phyloP scores from a whole-genome alignment of 2,797 vertebrate species.

The Channa striata region DNA sequence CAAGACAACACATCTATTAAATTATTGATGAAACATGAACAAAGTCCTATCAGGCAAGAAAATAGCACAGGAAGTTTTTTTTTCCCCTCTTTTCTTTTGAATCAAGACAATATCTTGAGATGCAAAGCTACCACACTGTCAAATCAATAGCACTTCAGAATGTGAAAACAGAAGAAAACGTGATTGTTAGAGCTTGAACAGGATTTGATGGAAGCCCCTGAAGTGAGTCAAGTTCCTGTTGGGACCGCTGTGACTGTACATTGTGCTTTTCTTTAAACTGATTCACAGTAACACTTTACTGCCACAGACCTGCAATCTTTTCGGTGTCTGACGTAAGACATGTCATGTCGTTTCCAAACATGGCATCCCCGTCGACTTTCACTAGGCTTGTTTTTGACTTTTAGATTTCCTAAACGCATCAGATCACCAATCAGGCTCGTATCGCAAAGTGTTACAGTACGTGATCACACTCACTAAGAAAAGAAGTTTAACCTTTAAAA shows the following conservation, averaged over 20 bases:
- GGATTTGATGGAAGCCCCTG: slow-evolving; percentile 93
- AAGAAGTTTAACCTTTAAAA: slow-evolving; percentile 72
- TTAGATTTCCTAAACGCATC: background rate
- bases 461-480: slow-evolving; percentile 68
- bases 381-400: background rate
- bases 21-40: slow-evolving; percentile 90
- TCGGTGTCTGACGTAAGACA: slow-evolving; percentile 50
- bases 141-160: slow-evolving; percentile 91
- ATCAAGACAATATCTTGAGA: slow-evolving; percentile 89
- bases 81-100: slow-evolving; percentile 66
- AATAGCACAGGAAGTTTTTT: slow-evolving; percentile 87
- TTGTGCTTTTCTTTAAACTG: slow-evolving; percentile 74
- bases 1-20: slow-evolving; percentile 93
- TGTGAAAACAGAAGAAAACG: slow-evolving; percentile 83
- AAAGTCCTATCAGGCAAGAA: slow-evolving; percentile 94
- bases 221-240: slow-evolving; percentile 87
- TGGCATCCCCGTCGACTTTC: slow-evolving; percentile 1
- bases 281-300: slow-evolving; percentile 67
- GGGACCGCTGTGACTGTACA: slow-evolving; percentile 82
- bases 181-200: slow-evolving; percentile 90
- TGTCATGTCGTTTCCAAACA: slow-evolving; percentile 13
- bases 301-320: slow-evolving; percentile 44
- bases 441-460: slow-evolving; percentile 65
- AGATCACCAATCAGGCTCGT: slow-evolving; percentile 17
- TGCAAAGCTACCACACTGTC: slow-evolving; percentile 88